These are phyloP conservation scores for Cacoxenus indagator DNA, from an alignment of 2,888 invertebrate genomes.

Conservation along the genomic window DNA sequence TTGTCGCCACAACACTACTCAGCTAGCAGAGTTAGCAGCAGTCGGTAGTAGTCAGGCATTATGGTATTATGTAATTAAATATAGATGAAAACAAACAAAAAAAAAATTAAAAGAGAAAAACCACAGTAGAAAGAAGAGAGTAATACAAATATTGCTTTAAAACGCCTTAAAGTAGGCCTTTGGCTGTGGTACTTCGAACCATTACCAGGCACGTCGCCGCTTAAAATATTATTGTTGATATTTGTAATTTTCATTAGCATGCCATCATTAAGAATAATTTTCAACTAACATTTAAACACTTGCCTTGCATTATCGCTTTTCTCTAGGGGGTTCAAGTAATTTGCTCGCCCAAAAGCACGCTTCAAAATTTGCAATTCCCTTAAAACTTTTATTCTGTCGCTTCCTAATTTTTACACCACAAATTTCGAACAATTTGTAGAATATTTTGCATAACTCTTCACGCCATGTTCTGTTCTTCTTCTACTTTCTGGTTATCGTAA, in stretches of 20 bases:
- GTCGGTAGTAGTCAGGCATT: conserved; percentile 36
- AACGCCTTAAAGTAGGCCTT: conserved; percentile 13
- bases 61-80: conserved; percentile 58
- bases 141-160: neutral
- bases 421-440: neutral
- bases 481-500: neutral
- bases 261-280: neutral
- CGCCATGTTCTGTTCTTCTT: neutral
- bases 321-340: neutral
- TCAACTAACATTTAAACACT: neutral
- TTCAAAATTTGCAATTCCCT: neutral
- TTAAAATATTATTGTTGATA: neutral
- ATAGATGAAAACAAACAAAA: conserved; percentile 46
- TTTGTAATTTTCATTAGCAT: neutral
- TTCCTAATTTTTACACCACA: neutral
- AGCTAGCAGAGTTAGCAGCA: neutral
- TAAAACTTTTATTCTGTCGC: neutral
- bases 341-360: neutral
- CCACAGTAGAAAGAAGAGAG: conserved; percentile 15
- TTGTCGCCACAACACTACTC: neutral
- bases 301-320: neutral
- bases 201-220: neutral
- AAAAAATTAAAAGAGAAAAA: neutral
- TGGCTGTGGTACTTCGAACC: no score
- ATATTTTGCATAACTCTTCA: neutral